phyloP scores from a whole-genome alignment of 2,888 invertebrate species.

The Pherbina coryleti region DNA sequence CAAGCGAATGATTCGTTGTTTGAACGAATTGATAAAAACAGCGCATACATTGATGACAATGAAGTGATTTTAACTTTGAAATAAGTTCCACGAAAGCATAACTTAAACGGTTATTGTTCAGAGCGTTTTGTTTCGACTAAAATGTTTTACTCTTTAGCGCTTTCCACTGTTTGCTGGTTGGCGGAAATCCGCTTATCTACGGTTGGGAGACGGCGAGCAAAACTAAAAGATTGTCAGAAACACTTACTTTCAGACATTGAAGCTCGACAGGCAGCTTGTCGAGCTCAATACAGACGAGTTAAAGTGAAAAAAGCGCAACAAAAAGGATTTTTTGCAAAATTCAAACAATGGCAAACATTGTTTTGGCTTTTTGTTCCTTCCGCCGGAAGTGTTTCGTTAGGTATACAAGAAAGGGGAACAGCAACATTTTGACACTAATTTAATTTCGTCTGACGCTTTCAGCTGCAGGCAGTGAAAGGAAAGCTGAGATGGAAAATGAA shows the following conservation, averaged over 20 bases:
- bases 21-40: not conserved
- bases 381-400: slow-evolving; percentile 26
- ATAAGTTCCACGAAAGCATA: not conserved
- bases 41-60: not conserved
- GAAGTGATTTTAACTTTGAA: not conserved
- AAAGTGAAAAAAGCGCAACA: not conserved
- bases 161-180: not conserved
- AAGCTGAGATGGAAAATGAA: no score
- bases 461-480: not conserved
- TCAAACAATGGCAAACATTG: slow-evolving; percentile 27
- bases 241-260: slow-evolving; percentile 19
- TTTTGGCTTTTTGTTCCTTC: slow-evolving; percentile 23
- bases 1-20: not conserved
- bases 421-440: slow-evolving; percentile 63
- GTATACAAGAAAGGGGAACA: slow-evolving; percentile 11
- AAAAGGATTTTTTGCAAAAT: slow-evolving; percentile 15
- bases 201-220: not conserved
- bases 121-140: not conserved
- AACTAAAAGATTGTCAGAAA: slow-evolving; percentile 25
- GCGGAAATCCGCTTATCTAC: slow-evolving; percentile 7
- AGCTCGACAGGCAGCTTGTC: slow-evolving; percentile 17
- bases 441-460: slow-evolving; percentile 54
- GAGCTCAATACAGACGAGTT: not conserved
- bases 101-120: not conserved
- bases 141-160: not conserved